Percentiles rank a stretch among this genome's conserved stretches.
Evolutionary conservation across 2,888 invertebrate species (phyloP).

Genomic region (Cynaeus angustus): DNA sequence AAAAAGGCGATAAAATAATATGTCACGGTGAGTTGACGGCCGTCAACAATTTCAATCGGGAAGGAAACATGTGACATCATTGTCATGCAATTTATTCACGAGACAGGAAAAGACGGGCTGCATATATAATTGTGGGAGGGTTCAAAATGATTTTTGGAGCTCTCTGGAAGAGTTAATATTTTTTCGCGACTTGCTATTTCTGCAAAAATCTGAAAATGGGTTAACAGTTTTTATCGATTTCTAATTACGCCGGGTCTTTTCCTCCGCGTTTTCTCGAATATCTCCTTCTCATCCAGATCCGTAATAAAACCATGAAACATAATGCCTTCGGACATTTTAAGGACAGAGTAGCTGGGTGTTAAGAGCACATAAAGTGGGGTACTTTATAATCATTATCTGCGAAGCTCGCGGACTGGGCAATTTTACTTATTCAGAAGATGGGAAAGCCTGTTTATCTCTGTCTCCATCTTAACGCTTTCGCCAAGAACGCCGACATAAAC

Average conservation of each 20-base stretch:
- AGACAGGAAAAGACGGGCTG: not conserved
- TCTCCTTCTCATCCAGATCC: conserved; percentile 50
- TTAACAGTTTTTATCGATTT: conserved; percentile 16
- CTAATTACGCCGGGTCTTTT: conserved; percentile 3
- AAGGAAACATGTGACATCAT: conserved; percentile 30
- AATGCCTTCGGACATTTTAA: conserved; percentile 64
- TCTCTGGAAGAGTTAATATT: not conserved
- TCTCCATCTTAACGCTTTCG: conserved; percentile 55
- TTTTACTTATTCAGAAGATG: conserved; percentile 59
- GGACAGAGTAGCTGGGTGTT: conserved; percentile 62
- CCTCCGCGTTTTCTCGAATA: not conserved
- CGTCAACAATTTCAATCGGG: conserved; percentile 22
- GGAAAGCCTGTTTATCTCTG: conserved; percentile 55
- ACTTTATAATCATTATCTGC: conserved; percentile 67
- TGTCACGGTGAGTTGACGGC: not conserved
- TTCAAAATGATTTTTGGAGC: too few relatives aligned
- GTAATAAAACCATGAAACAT: conserved; percentile 62
- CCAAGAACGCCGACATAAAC: conserved; percentile 53
- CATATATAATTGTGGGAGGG: conserved; percentile 7
- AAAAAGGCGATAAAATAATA: not conserved
- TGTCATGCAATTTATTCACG: conserved; percentile 29
- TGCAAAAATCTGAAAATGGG: not conserved
- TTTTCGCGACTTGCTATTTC: not conserved
- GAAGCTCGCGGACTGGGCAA: conserved; percentile 62
- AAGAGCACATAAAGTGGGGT: conserved; percentile 65